Conservation (phyloP, 2,113 vertebrate species). For the Acrocephalus arundinaceus region DNA sequence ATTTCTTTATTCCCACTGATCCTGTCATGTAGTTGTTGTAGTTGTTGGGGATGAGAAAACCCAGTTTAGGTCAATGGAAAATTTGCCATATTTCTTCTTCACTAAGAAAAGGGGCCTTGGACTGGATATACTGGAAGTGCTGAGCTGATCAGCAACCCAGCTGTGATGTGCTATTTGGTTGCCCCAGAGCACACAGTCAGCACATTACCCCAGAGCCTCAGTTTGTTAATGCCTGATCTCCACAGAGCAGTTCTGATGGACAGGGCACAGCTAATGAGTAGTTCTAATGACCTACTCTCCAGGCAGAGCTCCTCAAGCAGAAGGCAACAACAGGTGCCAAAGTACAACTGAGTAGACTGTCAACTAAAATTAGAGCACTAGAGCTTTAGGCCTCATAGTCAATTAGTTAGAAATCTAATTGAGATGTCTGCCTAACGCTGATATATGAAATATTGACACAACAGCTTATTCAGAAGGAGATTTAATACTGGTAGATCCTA, state of each 20-base stretch:
- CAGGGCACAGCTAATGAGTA: not conserved
- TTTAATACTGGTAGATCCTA: not conserved
- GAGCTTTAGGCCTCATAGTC: not conserved
- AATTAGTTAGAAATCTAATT: not conserved
- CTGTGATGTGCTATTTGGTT: not conserved
- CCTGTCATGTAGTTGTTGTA: no score
- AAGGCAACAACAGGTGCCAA: not conserved
- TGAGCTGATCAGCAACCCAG: not conserved
- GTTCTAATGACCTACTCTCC: not conserved
- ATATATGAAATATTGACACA: not conserved
- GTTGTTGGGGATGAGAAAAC: not conserved
- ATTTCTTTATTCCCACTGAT: not conserved
- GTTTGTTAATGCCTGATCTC: not conserved
- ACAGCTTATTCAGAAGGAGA: not conserved
- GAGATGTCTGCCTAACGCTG: not conserved
- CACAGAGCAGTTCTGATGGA: not conserved
- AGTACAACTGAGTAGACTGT: not conserved
- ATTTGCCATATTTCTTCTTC: not conserved
- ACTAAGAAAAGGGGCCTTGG: not conserved
- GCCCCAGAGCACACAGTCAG: not conserved
- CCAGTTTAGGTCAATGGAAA: not conserved
- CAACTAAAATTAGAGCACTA: not conserved
- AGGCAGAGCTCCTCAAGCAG: not conserved
- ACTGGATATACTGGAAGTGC: not conserved
- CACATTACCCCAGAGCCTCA: not conserved